phyloP scores from a whole-genome alignment of 1,140 invertebrate species.

The Acromyrmex charruanus region DNA sequence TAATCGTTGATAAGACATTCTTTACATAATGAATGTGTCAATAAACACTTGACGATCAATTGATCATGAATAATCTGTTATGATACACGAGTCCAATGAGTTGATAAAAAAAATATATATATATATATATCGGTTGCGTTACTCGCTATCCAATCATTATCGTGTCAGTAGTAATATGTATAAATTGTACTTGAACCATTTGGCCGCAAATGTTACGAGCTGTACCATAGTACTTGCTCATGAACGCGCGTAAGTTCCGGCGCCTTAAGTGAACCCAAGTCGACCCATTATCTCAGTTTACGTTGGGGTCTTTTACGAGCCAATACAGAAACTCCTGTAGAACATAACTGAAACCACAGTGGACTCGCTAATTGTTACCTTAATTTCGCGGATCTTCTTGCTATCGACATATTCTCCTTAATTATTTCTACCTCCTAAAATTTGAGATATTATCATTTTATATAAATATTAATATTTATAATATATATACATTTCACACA shows the following conservation, averaged over 20 bases:
- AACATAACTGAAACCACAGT: slow-evolving; percentile 75
- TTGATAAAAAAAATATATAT: slow-evolving; percentile 52
- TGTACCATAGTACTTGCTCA: slow-evolving; percentile 47
- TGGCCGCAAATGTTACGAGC: slow-evolving; percentile 73
- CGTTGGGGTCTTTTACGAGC: slow-evolving; percentile 75
- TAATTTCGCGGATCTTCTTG: slow-evolving; percentile 64
- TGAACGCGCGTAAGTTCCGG: slow-evolving; percentile 70
- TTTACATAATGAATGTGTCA: not conserved
- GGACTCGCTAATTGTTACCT: slow-evolving; percentile 79
- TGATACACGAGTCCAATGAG: not conserved
- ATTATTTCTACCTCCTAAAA: not conserved
- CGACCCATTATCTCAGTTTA: slow-evolving; percentile 79
- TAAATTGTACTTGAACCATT: slow-evolving; percentile 75
- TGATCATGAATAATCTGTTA: not conserved
- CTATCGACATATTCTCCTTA: slow-evolving; percentile 5
- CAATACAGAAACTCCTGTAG: slow-evolving; percentile 76
- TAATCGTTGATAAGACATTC: not conserved
- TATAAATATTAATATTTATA: not conserved
- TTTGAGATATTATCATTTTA: not conserved
- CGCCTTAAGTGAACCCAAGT: slow-evolving; percentile 79
- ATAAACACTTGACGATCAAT: too few relatives aligned
- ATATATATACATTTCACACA: not conserved
- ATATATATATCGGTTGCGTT: slow-evolving; percentile 35
- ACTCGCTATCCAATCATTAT: slow-evolving; percentile 48
- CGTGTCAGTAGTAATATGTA: slow-evolving; percentile 64